Evolutionary conservation across 2,888 invertebrate genomes (phyloP).

Genomic region (Halictus ligatus): DNA sequence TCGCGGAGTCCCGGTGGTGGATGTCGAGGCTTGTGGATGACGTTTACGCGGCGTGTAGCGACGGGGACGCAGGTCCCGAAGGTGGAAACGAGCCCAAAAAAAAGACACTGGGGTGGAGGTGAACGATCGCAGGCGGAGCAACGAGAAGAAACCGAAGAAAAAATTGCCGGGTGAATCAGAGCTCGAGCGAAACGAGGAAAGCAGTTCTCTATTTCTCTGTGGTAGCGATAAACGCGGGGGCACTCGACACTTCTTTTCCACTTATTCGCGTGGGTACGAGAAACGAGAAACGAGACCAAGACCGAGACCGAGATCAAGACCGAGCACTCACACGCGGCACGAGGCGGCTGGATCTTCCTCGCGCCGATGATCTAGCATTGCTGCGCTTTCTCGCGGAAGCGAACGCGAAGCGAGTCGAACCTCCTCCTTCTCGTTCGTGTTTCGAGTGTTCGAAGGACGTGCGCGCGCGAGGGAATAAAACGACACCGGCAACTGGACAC

Average conservation of each 20-base stretch:
- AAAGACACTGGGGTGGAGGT: not conserved
- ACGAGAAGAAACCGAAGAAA: not conserved
- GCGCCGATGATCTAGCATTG: slow-evolving; percentile 55
- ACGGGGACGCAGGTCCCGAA: slow-evolving; percentile 5
- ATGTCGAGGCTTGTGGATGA: slow-evolving; percentile 18
- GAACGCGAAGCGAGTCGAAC: not conserved
- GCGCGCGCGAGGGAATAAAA: not conserved
- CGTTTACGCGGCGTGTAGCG: slow-evolving; percentile 13
- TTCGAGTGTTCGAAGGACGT: slow-evolving; percentile 2
- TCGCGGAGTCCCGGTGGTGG: slow-evolving; percentile 40
- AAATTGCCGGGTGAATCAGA: not conserved
- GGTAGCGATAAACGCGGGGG: slow-evolving; percentile 32
- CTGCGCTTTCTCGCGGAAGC: slow-evolving; percentile 35
- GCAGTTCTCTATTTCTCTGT: slow-evolving; percentile 8
- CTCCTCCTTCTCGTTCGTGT: not conserved
- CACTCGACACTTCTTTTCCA: slow-evolving; percentile 62
- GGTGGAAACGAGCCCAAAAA: not conserved
- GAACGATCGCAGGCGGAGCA: not conserved
- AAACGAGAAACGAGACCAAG: not conserved
- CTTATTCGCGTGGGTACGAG: slow-evolving; percentile 43
- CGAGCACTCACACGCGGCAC: slow-evolving; percentile 53
- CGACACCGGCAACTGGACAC: not conserved
- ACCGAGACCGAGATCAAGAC: not conserved
- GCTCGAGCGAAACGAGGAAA: slow-evolving; percentile 19
- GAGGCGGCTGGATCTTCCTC: slow-evolving; percentile 50